Evolutionary conservation across 2,113 vertebrate species (phyloP), one percentile per base, ranked within the genome.

Genomic region (Marcusenius ussheri): DNA sequence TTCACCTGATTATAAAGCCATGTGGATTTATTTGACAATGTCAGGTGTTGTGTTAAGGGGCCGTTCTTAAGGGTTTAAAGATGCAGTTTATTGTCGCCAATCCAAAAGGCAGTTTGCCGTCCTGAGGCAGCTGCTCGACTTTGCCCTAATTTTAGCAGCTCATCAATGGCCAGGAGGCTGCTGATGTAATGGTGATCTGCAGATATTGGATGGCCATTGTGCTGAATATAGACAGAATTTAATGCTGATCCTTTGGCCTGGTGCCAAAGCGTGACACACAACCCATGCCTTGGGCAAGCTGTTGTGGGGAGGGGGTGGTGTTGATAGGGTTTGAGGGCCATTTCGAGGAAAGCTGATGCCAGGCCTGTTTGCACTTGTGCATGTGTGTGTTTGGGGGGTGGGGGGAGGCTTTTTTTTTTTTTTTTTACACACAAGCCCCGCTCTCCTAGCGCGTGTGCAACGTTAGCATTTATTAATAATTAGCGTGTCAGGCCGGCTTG

Each of bases 121-220:
- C 74, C 95, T 94, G 94, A 94, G 93, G 94, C 95, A 91, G 91
- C 95, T 95, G 96, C 93, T 94, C 93, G 91, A 92, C 93, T 91
- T 91, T 96, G 95, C 94, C 95, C 96, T 97, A 96, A 97, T 96
- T 97, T 97, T 96, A 97, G 95, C 94, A 90, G 93, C 95, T 96
- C 95, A 95, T 96, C 96, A 95, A 93, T 95, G 95, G 94, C 94
- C 93, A 91, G 91, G 35, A 93, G 92, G 94, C 94, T 94, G 95
- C 94, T 97, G 95, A 95, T 95, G 93, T 95, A 95, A 96, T 95
- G 95, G 94, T 95, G 95, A 96, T 96, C 93, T 92, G 93, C 93
- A 92, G 93, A 95, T 94, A 95, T 93, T 95, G 92, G 93, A 95
- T 95, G 95, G 94, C 95, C 95, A 96, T 96, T 95, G 95, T 95